Conservation (phyloP, 2,888 invertebrate species). For the Limnephilus marmoratus region DNA sequence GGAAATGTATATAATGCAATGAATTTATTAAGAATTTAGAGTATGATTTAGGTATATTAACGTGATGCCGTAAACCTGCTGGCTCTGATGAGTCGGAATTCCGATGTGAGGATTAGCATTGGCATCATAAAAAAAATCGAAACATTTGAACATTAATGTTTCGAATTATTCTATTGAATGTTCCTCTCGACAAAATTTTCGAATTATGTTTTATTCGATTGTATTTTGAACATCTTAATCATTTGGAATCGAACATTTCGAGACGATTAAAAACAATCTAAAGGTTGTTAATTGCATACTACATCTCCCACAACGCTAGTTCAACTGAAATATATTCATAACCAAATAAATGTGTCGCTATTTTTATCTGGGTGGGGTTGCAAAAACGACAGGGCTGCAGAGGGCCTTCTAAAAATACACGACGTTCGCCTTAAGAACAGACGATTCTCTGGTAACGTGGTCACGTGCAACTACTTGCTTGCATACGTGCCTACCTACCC, state of each 20-base stretch:
- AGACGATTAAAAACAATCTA: not conserved
- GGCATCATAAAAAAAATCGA: not conserved
- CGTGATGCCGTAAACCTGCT: not conserved
- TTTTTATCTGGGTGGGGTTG: not conserved
- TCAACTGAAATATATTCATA: not conserved
- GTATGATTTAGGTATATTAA: not conserved
- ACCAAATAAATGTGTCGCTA: not conserved
- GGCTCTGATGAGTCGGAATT: not conserved
- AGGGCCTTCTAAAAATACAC: not conserved
- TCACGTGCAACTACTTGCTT: no score
- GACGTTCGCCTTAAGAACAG: not conserved
- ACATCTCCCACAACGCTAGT: not conserved
- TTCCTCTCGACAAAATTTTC: not conserved
- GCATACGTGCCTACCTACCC: no score
- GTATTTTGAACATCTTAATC: not conserved
- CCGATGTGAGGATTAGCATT: not conserved
- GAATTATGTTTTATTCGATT: not conserved
- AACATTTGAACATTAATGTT: not conserved
- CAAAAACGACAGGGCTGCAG: not conserved
- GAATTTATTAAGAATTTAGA: not conserved
- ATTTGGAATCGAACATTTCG: not conserved
- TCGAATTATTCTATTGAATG: not conserved
- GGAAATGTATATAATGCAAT: not conserved
- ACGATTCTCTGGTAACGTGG: no score
- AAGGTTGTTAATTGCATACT: not conserved